These are phyloP conservation scores for Scarus forsteni DNA, from an alignment of 2,797 vertebrate species.

Conservation along the genomic window DNA sequence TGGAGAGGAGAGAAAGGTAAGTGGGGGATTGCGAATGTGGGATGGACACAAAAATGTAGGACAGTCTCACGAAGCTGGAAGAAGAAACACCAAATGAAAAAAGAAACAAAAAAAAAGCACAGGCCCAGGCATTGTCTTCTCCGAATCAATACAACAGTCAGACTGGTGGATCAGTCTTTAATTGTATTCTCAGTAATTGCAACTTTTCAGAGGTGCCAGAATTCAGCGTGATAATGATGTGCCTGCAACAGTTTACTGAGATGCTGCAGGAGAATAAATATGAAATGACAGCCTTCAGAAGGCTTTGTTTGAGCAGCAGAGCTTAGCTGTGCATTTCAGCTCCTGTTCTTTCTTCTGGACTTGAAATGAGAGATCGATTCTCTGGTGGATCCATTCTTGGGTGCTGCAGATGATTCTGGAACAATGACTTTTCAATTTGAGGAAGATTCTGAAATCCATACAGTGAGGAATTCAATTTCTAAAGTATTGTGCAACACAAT, in stretches of 20 bases:
- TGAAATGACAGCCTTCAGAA: slow-evolving; percentile 17
- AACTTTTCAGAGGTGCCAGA: slow-evolving; percentile 9
- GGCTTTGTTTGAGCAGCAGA: slow-evolving; percentile 21
- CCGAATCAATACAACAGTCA: slow-evolving; percentile 15
- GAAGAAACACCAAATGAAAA: not conserved
- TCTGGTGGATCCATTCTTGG: not conserved
- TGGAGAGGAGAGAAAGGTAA: slow-evolving; percentile 51
- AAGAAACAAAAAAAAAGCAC: not conserved
- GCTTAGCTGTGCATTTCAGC: slow-evolving; percentile 20
- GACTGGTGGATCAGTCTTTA: slow-evolving; percentile 18
- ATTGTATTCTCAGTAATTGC: slow-evolving; percentile 25
- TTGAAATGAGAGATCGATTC: slow-evolving; percentile 34
- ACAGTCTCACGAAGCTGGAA: not conserved
- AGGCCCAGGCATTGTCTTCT: not conserved
- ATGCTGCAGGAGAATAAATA: slow-evolving; percentile 14
- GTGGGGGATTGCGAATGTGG: not conserved
- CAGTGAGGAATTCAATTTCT: not conserved
- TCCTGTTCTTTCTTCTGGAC: slow-evolving; percentile 14
- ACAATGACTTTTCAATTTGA: slow-evolving; percentile 3
- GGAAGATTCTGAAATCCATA: not conserved
- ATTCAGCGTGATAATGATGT: slow-evolving; percentile 8
- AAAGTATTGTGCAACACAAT: not conserved
- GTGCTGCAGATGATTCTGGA: not conserved
- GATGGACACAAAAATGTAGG: not conserved
- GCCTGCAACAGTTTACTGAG: slow-evolving; percentile 18